Conservation (phyloP, 2,113 vertebrate genomes). For the Poecilia latipinna region DNA sequence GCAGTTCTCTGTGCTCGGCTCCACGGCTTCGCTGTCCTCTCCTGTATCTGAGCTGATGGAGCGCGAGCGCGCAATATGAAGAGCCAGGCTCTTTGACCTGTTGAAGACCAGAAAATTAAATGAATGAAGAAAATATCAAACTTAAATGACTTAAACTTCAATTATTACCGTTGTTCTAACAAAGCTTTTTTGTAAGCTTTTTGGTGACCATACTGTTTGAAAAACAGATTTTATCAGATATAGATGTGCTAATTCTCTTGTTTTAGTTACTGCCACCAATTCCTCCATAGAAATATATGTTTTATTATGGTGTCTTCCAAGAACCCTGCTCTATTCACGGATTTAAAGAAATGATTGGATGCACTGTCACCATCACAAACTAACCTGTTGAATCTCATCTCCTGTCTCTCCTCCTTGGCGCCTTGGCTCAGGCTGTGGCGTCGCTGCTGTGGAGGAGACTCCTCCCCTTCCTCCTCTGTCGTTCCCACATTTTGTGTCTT, state of each 20-base stretch:
- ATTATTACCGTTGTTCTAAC: too few relatives aligned
- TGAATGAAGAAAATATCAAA: background rate
- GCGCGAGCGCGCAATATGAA: conserved; percentile 77
- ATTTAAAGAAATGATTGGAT: background rate
- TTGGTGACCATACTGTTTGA: background rate
- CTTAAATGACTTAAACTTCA: too few relatives aligned
- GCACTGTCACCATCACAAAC: background rate
- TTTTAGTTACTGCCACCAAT: background rate
- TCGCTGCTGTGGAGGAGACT: conserved; percentile 74
- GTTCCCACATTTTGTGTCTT: conserved; percentile 74
- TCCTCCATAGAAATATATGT: too few relatives aligned
- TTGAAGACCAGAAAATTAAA: conserved; percentile 7
- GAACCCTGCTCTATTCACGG: background rate
- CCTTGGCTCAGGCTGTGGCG: conserved; percentile 86
- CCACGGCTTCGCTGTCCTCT: conserved; percentile 70
- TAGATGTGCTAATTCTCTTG: background rate
- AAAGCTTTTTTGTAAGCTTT: too few relatives aligned
- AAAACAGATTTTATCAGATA: background rate
- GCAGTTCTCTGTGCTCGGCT: conserved; percentile 70
- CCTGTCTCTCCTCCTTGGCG: conserved; percentile 84
- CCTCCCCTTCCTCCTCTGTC: conserved; percentile 75
- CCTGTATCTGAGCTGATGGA: conserved; percentile 77
- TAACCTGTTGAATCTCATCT: conserved; percentile 90
- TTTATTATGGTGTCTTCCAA: background rate
- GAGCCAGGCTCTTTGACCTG: conserved; percentile 91